Conservation (phyloP, 2,797 vertebrate genomes). For the Arnoldichthys spilopterus region DNA sequence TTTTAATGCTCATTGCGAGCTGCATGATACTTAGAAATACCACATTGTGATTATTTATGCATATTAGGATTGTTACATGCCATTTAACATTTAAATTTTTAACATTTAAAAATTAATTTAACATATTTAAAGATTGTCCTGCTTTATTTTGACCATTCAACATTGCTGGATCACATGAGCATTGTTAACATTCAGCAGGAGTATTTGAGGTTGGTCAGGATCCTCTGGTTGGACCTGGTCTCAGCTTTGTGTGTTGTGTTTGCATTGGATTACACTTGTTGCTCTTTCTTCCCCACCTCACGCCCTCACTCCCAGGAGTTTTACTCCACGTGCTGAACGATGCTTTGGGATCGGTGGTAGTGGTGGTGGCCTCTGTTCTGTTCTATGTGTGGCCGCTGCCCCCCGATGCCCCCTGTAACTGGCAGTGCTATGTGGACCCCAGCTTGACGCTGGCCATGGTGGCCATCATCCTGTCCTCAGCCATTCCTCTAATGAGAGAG, state of each 20-base stretch:
- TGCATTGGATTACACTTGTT: background rate
- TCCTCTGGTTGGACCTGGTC: too few relatives aligned
- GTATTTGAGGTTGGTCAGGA: too few relatives aligned
- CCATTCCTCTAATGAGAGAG: slow-evolving; percentile 83
- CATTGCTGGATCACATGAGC: too few relatives aligned
- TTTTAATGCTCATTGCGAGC: too few relatives aligned
- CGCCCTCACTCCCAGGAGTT: slow-evolving; percentile 74
- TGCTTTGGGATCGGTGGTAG: slow-evolving; percentile 84
- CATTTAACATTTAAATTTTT: too few relatives aligned
- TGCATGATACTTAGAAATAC: too few relatives aligned
- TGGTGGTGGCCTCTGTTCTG: slow-evolving; percentile 82
- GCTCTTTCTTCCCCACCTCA: background rate
- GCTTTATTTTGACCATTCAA: too few relatives aligned
- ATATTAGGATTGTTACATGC: too few relatives aligned
- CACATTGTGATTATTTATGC: too few relatives aligned
- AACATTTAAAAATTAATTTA: too few relatives aligned
- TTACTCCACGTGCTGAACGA: slow-evolving; percentile 87
- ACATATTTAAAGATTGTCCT: too few relatives aligned
- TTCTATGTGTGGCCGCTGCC: slow-evolving; percentile 80
- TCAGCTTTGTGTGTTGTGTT: background rate
- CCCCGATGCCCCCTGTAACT: slow-evolving; percentile 70
- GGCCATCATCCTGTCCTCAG: slow-evolving; percentile 82
- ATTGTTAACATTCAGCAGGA: too few relatives aligned
- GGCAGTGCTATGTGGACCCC: slow-evolving; percentile 88
- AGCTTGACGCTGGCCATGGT: slow-evolving; percentile 85